Percentiles rank a stretch among this genome's conserved stretches.
phyloP scores from a whole-genome alignment of 2,888 invertebrate genomes.

The Drosophila pseudotakahashii region DNA sequence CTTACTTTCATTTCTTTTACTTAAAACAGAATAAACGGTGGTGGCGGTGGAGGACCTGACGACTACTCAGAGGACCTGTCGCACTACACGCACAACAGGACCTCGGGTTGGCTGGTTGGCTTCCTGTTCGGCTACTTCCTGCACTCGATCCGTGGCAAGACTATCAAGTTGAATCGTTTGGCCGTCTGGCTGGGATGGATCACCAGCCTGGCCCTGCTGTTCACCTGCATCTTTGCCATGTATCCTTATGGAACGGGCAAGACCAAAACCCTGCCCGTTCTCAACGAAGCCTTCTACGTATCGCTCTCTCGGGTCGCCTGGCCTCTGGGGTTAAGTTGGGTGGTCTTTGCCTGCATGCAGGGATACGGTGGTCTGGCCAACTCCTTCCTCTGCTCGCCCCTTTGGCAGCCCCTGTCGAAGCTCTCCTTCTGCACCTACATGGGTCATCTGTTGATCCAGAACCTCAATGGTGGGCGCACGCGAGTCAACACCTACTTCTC shows the following conservation, averaged over 20 bases:
- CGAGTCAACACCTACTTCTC: constrained; percentile 67
- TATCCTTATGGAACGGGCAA: constrained; percentile 62
- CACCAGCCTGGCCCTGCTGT: constrained; percentile 53
- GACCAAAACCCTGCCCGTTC: constrained; percentile 37
- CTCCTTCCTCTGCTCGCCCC: constrained; percentile 62
- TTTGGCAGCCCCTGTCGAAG: constrained; percentile 72
- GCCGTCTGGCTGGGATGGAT: constrained; percentile 68
- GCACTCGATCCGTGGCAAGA: constrained; percentile 53
- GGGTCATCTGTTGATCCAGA: constrained; percentile 62
- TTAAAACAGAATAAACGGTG: neutral
- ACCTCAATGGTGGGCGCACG: constrained; percentile 49
- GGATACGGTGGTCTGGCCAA: constrained; percentile 74
- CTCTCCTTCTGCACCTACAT: constrained; percentile 74
- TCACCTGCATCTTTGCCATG: constrained; percentile 64
- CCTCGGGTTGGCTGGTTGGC: constrained; percentile 76
- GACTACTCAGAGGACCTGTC: constrained; percentile 5
- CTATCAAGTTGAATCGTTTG: constrained; percentile 52
- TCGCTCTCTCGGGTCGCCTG: constrained; percentile 76
- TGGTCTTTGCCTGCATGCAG: constrained; percentile 75
- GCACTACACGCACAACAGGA: constrained; percentile 68
- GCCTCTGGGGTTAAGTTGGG: constrained; percentile 76
- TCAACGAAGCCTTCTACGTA: constrained; percentile 74
- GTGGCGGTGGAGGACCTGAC: neutral
- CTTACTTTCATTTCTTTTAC: too few species aligned
- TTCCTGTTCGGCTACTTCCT: constrained; percentile 74